Conservation (phyloP, 2,113 vertebrate species). For the Philantomba maxwellii region DNA sequence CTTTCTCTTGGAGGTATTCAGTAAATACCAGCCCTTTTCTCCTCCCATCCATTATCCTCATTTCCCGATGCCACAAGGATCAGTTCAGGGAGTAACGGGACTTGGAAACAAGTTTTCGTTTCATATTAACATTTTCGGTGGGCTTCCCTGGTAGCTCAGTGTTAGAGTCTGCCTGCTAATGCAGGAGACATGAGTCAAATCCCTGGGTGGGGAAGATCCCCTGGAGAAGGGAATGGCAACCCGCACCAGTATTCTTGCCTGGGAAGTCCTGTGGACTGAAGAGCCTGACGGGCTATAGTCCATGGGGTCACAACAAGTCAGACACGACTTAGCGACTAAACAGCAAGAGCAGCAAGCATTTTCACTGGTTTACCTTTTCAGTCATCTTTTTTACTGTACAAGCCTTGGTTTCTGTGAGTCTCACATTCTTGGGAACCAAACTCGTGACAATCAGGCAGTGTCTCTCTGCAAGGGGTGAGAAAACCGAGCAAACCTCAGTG, state of each 20-base stretch:
- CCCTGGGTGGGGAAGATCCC: not conserved
- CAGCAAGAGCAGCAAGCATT: not conserved
- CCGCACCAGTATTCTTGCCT: not conserved
- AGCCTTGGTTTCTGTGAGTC: conserved; percentile 32
- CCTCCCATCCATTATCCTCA: not conserved
- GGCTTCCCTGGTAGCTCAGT: not conserved
- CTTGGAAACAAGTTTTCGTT: conserved; percentile 38
- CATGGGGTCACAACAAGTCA: not conserved
- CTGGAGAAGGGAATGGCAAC: not conserved
- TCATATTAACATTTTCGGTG: conserved; percentile 21
- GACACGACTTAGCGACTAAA: not conserved
- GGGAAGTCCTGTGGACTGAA: not conserved
- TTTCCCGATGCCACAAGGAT: not conserved
- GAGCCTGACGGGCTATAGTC: not conserved
- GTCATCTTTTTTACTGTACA: conserved; percentile 40
- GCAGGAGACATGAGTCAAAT: not conserved
- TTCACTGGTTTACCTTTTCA: conserved; percentile 48
- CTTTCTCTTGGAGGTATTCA: not conserved
- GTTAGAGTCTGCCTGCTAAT: not conserved
- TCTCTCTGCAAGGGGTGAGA: conserved; percentile 50
- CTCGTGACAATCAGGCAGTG: conserved; percentile 48
- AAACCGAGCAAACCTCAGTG: not conserved
- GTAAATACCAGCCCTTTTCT: conserved; percentile 1
- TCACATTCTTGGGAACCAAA: conserved; percentile 42
- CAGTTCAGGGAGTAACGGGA: not conserved